Base-by-base conservation (phyloP, 2,797 vertebrate species). In the Scomberomorus guttatus region DNA sequence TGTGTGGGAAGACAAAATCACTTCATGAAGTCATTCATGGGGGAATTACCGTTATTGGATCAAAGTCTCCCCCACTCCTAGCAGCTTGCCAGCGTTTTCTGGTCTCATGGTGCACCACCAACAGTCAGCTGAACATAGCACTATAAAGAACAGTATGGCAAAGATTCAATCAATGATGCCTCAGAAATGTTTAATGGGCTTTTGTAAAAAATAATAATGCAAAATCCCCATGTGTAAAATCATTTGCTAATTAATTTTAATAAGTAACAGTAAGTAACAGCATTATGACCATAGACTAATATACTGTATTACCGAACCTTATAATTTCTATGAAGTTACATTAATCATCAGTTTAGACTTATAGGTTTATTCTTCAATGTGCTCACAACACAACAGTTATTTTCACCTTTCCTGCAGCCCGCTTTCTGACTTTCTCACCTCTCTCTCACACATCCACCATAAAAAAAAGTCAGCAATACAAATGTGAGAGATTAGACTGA, bases 31-130 rank as follows among this genome's bases (percentile, higher is more conserved):
- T 91, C 79, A 90, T 92, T 91, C 91, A 90, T 88, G 69, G 77
- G 89, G 91, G 89, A 90, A 93, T 93, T 84, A 84, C 69, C 81
- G 82, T 92, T 87, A 92, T 86, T 90, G 84, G 90, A 93, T 93
- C 84, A 89, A 91, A 87, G 85, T 89, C 76, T 80, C 79, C 68
- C 78, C 66, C 58, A 62, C 59, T 81, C 69, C 61, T 77, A 66
- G 67, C 83, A 75, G 81, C 88, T 66, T 88, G 72, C 87, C 83
- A 90, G 75, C 29, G 18, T 79, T 86, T 89, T 89, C 82, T 87
- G 73, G 77, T 70, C 68, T 87, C 75, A 17, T 82, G 74, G 52
- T 79, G 75, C 58, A 79, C 77, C 56, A 48, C 67, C 48, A 80
- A 88, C 77, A 78, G 69, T 83, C 80, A 81, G 62, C 55, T 69